Conservation (phyloP, 2,888 invertebrate genomes). For the Metalampra italica region DNA sequence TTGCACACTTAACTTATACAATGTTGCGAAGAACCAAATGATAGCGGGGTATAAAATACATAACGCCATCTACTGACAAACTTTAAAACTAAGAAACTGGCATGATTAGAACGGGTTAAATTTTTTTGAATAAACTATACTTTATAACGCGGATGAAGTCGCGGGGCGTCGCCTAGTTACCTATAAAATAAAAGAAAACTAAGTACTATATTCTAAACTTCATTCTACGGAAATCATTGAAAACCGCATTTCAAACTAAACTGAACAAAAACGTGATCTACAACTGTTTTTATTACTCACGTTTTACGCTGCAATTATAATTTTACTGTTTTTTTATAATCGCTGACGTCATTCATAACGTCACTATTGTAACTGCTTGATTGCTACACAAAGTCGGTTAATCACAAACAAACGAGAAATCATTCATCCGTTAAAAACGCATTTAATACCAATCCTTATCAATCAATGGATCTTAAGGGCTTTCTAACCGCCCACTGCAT, state of each 20-base stretch:
- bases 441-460: constrained; percentile 16
- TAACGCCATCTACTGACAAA: too few relatives aligned
- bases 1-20: too few relatives aligned
- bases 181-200: too few relatives aligned
- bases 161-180: too few relatives aligned
- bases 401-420: constrained; percentile 2
- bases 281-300: neutral
- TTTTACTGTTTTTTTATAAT: neutral
- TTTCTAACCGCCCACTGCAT: constrained; percentile 21
- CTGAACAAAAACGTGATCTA: neutral
- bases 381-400: constrained; percentile 1
- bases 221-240: too few relatives aligned
- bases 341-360: neutral
- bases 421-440: constrained; percentile 6
- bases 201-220: too few relatives aligned
- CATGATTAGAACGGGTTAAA: too few relatives aligned
- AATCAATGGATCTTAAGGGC: constrained; percentile 20
- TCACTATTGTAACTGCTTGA: neutral
- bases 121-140: too few relatives aligned
- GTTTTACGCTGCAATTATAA: neutral
- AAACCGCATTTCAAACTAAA: neutral
- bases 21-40: too few relatives aligned
- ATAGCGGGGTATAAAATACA: too few relatives aligned
- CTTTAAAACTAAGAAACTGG: too few relatives aligned
- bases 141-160: too few relatives aligned